Base-by-base conservation (phyloP, 2,113 vertebrate species). In the Sylvietta virens region DNA sequence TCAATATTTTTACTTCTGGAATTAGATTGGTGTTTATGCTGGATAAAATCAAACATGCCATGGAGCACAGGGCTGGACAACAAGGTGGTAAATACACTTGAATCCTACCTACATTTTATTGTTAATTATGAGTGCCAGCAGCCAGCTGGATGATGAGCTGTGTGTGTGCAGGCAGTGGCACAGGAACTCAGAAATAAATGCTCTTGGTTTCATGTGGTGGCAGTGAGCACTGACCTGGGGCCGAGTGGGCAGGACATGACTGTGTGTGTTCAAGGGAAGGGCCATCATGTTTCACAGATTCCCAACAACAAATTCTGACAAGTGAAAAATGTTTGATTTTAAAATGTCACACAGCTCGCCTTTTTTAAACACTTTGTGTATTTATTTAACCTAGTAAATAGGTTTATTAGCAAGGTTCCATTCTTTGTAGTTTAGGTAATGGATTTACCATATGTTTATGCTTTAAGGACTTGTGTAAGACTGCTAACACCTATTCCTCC, bases 361-460 rank as follows among this genome's bases (percentile, higher is more conserved):
- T 96, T 98, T 98, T 98, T 97, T 42, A 97, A 97, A 97, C 97
- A 98, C 97, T 97, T 96, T 48, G 95, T 95, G 82, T 98, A 98
- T 98, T 98, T 98, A 98, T 97, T 98, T 98, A 98, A 98, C 97
- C 98, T 97, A 97, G 97, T 98, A 98, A 98, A 98, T 98, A 97
- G 96, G 97, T 98, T 98, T 98, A 98, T 98, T 98, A 98, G 98
- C 97, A 74, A 90, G 95, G 96, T 96, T 97, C 96, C 97, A 98
- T 97, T 97, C 98, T 98, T 98, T 98, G 98, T 98, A 98, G 97
- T 97, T 96, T 95, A 96, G 95, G 98, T 98, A 98, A 98, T 98
- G 98, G 98, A 96, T 98, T 97, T 97, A 93, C 98, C 98, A 98
- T 98, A 96, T 98, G 98, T 96, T 98, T 98, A 98, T 98, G 97